Evolutionary conservation across 2,113 vertebrate species (phyloP).

Genomic region (Indicator maculatus): DNA sequence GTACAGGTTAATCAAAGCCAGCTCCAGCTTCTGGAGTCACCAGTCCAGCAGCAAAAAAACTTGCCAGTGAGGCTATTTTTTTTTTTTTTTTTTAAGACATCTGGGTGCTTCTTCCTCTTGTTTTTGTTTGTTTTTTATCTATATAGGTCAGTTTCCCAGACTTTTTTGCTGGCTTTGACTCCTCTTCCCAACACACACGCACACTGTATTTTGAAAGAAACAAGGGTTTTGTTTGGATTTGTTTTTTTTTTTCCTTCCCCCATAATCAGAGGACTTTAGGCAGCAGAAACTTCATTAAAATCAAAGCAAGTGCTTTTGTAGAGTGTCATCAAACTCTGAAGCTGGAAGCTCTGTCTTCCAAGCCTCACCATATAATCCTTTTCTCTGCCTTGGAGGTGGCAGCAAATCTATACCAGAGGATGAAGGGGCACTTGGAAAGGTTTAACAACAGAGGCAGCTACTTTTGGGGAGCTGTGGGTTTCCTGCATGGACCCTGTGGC

Average conservation of each 20-base stretch:
- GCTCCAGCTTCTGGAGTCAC: background rate
- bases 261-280: background rate
- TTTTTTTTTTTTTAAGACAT: no score
- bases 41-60: background rate
- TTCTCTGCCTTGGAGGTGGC: background rate
- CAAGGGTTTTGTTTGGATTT: background rate
- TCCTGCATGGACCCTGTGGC: background rate
- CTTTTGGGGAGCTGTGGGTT: background rate
- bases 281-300: background rate
- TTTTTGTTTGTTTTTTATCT: background rate
- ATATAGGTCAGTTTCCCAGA: no score
- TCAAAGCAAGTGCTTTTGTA: background rate
- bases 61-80: background rate
- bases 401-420: background rate
- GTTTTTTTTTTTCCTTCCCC: background rate
- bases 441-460: background rate
- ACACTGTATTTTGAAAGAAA: background rate
- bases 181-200: background rate
- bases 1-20: background rate
- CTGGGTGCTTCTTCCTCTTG: background rate
- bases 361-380: background rate
- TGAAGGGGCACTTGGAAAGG: background rate
- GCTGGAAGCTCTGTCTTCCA: background rate
- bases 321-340: background rate
- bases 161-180: background rate